Conservation (phyloP, 2,888 invertebrate genomes). For the Nemurella pictetii region DNA sequence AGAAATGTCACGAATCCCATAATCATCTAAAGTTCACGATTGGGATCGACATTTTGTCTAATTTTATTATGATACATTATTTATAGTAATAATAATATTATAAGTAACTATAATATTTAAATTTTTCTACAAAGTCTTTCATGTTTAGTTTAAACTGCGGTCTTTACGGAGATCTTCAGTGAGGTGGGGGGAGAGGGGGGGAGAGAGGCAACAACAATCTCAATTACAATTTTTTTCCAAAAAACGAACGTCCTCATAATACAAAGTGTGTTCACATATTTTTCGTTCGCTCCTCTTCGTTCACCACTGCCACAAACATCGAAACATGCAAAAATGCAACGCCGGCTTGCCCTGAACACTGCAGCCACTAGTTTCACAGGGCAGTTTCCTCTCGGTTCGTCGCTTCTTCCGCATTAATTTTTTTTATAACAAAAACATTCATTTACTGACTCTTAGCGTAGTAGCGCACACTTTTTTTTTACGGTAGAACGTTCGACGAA, state of each 20-base stretch:
- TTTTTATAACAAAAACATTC: conserved; percentile 27
- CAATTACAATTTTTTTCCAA: conserved; percentile 20
- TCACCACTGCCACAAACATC: conserved; percentile 35
- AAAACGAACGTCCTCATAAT: conserved; percentile 16
- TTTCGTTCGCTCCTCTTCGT: conserved; percentile 17
- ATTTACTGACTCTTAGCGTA: conserved; percentile 5
- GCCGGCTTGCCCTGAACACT: conserved; percentile 35
- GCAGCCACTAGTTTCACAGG: not conserved
- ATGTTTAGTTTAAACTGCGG: conserved; percentile 29
- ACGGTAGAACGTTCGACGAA: not conserved
- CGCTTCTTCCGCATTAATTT: not conserved
- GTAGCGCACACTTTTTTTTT: not conserved
- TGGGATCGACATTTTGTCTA: conserved; percentile 23
- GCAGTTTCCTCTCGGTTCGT: conserved; percentile 4
- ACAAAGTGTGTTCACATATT: conserved; percentile 6
- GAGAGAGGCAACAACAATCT: conserved; percentile 24
- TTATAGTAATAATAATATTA: conserved; percentile 43
- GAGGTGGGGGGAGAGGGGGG: conserved; percentile 18
- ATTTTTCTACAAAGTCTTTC: conserved; percentile 38
- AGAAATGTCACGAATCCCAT: conserved; percentile 4
- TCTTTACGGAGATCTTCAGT: conserved; percentile 30
- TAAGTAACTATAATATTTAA: conserved; percentile 41
- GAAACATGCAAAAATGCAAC: conserved; percentile 35
- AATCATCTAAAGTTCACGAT: conserved; percentile 9
- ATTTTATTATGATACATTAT: conserved; percentile 42